Conservation (phyloP, 2,797 vertebrate genomes). For the Artibeus jamaicensis region DNA sequence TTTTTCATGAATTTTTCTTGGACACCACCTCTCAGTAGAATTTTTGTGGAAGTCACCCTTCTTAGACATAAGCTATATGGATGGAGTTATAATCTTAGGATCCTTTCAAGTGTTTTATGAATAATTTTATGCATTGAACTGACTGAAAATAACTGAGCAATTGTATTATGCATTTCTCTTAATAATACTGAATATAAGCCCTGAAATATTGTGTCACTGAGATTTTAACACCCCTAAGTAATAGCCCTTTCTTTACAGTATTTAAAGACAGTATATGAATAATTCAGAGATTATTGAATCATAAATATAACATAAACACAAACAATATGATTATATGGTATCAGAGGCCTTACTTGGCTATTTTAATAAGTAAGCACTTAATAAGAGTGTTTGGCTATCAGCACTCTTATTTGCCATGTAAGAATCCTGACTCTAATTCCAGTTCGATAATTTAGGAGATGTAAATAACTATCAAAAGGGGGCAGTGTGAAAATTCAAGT, state of each 20-base stretch:
- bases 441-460: not conserved
- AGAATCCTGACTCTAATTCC: not conserved
- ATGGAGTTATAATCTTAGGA: constrained; percentile 13
- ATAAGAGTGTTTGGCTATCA: too few relatives aligned
- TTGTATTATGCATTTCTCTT: not conserved
- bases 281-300: constrained; percentile 36
- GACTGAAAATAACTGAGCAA: not conserved
- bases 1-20: not conserved
- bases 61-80: not conserved
- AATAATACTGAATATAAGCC: not conserved
- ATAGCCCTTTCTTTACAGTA: not conserved
- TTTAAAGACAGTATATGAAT: constrained; percentile 29
- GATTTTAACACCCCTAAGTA: constrained; percentile 28
- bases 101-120: not conserved
- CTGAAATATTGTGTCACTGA: not conserved
- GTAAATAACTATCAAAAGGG: not conserved
- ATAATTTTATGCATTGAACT: not conserved
- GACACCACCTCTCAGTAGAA: not conserved
- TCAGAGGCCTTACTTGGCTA: not conserved
- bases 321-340: not conserved
- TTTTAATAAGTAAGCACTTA: not conserved
- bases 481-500: constrained; percentile 11
- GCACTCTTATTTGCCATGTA: not conserved
- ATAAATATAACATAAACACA: not conserved
- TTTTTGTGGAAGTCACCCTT: not conserved